Evolutionary conservation across 2,888 invertebrate species (phyloP), one percentile per base, ranked within the genome.

Genomic region (Tetranychus piercei): DNA sequence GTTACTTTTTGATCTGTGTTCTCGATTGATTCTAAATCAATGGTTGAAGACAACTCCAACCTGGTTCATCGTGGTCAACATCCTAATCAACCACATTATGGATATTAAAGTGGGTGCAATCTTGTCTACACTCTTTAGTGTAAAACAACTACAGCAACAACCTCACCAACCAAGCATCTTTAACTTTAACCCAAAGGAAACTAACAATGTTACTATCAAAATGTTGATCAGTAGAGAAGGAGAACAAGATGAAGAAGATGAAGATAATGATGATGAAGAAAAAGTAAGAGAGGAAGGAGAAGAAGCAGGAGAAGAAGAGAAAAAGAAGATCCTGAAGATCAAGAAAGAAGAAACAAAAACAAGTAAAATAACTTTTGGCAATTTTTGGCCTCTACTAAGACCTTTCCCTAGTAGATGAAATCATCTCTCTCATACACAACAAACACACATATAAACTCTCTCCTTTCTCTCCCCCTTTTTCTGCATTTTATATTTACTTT

Each of bases 401-500:
- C 55, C 55, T 55, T 55, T 55, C 55, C 55, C 55, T 55, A 55
- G 55, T 55, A 55, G 55, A 55, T 55, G 55, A 55, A 55, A 55
- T 55, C 2, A 55, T 55, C 55, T 55, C 15, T 15, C 2, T 15
- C 55, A 15, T 55, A 55, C 15, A 15, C 15, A 15, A 9, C 55
- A 55, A 15, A 15, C 55, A 55, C 15, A 55, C 9, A 55, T 2
- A 55, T 55, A 55, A n/a, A 22, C 67, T 67, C 23, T 67, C 67
- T 67, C 67, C 67, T 67, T n/a, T 67, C 67, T 67, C 67, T 67
- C 67, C 67, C n/a, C 67, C n/a, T n/a, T 67, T n/a, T 67, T 22
- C 23, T 22, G 9, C 67, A 18, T 22, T n/a, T 22, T 67, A 22
- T 22, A 22, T 22, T 55, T 9, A 55, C 55, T 55, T 15, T 55